Evolutionary conservation across 2,797 vertebrate species (phyloP).

Genomic region (Philypnodon macrostomus): DNA sequence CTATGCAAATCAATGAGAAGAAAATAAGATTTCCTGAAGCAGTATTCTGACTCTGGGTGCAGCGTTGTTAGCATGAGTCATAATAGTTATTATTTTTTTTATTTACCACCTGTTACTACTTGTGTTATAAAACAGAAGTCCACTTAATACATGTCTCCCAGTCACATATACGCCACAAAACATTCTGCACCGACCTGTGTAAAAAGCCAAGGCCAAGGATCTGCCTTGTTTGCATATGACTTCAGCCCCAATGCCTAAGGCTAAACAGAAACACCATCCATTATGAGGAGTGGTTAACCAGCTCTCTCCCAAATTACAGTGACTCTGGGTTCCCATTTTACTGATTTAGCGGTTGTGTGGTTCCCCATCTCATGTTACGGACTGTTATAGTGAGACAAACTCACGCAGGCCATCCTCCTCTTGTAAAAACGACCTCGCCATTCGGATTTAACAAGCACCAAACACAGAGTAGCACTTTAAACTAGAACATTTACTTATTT

Average conservation of each 20-base stretch:
- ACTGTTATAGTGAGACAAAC: constrained; percentile 67
- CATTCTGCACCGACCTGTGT: constrained; percentile 30
- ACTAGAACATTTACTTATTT: constrained; percentile 30
- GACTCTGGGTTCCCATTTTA: constrained; percentile 73
- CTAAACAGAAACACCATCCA: constrained; percentile 78
- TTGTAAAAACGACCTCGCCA: constrained; percentile 48
- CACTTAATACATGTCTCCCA: not conserved
- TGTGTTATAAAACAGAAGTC: no score
- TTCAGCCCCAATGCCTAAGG: constrained; percentile 73
- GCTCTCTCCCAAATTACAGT: constrained; percentile 76
- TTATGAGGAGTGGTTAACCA: constrained; percentile 77
- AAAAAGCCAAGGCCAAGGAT: constrained; percentile 46
- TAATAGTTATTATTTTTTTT: not conserved
- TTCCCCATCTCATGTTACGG: constrained; percentile 73
- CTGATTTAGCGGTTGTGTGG: constrained; percentile 76
- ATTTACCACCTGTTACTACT: no score
- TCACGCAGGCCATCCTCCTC: constrained; percentile 64
- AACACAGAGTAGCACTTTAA: constrained; percentile 42
- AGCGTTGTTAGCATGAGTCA: not conserved
- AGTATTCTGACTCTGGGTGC: not conserved
- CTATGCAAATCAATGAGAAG: not conserved
- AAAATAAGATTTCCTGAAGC: constrained; percentile 3
- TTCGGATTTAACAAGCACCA: constrained; percentile 51
- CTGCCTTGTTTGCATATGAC: constrained; percentile 76
- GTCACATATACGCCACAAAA: constrained; percentile 38